Evolutionary conservation across 2,797 vertebrate species (phyloP), one percentile per base, ranked within the genome.

Genomic region (Fistularia tabacaria): DNA sequence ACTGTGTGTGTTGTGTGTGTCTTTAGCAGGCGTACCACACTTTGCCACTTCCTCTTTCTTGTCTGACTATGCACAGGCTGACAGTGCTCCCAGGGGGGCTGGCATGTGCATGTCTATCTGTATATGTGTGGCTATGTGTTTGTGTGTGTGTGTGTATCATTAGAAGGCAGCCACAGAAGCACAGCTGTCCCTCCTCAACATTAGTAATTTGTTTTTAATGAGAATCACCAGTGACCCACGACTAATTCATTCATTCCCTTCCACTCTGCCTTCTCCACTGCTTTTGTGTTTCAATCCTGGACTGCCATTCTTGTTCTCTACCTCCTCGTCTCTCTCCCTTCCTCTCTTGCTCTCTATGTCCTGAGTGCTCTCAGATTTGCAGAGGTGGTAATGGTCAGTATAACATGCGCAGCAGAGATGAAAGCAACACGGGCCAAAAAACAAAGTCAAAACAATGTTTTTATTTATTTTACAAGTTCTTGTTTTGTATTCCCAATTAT

Each of bases 181-280:
- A 94, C 96, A 98, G 95, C 95, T 98, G 96, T 96, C 95, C 94
- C 94, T 94, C 93, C 92, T 93, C 93, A 95, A 92, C 93, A 94
- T 93, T 85, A 88, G 95, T 98, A 98, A 98, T 98, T 98, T 98
- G 94, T 96, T 97, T 98, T 98, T 98, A 98, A 98, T 98, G 96
- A 97, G 96, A 98, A 97, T 95, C 95, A 96, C 87, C 95, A 92
- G 92, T 97, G 95, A 98, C 95, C 96, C 95, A 93, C 94, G 95
- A 98, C 95, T 97, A 98, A 98, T 98, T 94, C 94, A 97, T 96
- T 95, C 95, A 94, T 97, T 96, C 93, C 91, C 92, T 93, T 87
- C 91, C 90, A 92, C 91, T 91, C 89, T 88, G 88, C 92, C 91
- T 92, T 83, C 80, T 68, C 77, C 58, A 54, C 57, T 3, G 84